A percentile compares a stretch with the other conserved stretches of the same genome.
Conservation (phyloP, 2,888 invertebrate genomes). For the Diplolepis rosae region DNA sequence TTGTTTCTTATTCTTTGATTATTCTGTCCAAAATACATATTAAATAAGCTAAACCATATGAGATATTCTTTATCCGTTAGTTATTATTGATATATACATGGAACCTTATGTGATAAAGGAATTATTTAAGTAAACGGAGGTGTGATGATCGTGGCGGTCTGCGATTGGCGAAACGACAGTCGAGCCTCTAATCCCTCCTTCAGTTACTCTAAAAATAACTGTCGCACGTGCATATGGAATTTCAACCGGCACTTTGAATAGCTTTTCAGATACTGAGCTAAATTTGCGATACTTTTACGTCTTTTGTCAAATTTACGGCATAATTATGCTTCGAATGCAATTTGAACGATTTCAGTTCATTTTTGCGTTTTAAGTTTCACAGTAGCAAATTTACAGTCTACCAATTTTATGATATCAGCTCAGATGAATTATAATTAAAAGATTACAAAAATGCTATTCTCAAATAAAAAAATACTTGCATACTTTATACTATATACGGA, state of each 20-base stretch:
- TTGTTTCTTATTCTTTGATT: too few relatives aligned
- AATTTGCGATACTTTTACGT: background rate
- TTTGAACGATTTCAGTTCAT: background rate
- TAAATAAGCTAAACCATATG: too few relatives aligned
- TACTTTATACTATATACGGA: too few relatives aligned
- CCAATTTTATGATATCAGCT: too few relatives aligned
- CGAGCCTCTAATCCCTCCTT: conserved; percentile 58
- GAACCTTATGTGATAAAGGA: conserved; percentile 11
- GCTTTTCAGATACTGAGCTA: background rate
- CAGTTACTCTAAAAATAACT: conserved; percentile 5
- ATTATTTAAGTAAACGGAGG: conserved; percentile 50
- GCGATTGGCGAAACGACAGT: conserved; percentile 55
- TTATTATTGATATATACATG: background rate
- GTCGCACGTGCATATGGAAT: background rate
- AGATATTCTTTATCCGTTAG: too few relatives aligned
- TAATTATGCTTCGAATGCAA: background rate
- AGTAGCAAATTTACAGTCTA: too few relatives aligned
- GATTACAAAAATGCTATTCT: too few relatives aligned
- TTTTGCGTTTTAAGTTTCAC: background rate
- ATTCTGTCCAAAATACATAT: too few relatives aligned
- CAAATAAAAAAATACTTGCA: too few relatives aligned
- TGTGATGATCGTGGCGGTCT: conserved; percentile 52
- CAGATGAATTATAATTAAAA: too few relatives aligned
- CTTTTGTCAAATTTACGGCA: background rate
- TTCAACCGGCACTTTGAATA: background rate